Evolutionary conservation across 2,797 vertebrate genomes (phyloP).

Genomic region (Meda fulgida): DNA sequence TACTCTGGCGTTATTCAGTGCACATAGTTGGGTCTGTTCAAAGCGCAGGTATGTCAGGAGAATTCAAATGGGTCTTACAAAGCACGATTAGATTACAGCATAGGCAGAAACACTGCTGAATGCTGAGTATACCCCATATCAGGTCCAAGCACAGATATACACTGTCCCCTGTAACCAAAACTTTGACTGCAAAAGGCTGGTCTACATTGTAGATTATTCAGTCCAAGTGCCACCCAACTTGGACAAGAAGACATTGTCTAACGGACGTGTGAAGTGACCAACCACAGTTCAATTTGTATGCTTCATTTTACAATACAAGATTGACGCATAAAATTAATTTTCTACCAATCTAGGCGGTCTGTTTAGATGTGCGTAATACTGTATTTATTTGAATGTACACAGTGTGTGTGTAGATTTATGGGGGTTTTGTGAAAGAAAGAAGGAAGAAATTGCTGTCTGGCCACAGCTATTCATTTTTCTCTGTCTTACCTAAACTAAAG

Average conservation of each 20-base stretch:
- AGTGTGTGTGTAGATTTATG: not conserved
- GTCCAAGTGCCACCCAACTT: not conserved
- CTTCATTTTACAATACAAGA: not conserved
- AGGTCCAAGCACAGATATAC: not conserved
- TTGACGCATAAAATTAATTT: not conserved
- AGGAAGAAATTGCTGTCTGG: not conserved
- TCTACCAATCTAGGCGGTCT: not conserved
- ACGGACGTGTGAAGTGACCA: not conserved
- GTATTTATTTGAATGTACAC: not conserved
- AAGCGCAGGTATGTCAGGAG: slow-evolving; percentile 74
- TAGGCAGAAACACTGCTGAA: slow-evolving; percentile 15
- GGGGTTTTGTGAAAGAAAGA: not conserved
- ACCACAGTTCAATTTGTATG: not conserved
- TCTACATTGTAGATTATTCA: not conserved
- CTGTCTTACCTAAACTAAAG: not conserved
- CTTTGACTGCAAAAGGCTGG: not conserved
- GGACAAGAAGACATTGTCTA: not conserved
- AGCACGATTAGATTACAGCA: slow-evolving; percentile 58
- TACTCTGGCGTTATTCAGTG: slow-evolving; percentile 64
- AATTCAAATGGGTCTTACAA: slow-evolving; percentile 75
- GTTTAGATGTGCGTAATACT: not conserved
- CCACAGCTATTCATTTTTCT: not conserved
- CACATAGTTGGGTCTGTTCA: slow-evolving; percentile 64
- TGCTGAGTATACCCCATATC: slow-evolving; percentile 1
- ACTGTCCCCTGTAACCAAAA: not conserved